Evolutionary conservation across 2,888 invertebrate genomes (phyloP), one percentile per base, ranked within the genome.

Genomic region (Drosophila testacea): DNA sequence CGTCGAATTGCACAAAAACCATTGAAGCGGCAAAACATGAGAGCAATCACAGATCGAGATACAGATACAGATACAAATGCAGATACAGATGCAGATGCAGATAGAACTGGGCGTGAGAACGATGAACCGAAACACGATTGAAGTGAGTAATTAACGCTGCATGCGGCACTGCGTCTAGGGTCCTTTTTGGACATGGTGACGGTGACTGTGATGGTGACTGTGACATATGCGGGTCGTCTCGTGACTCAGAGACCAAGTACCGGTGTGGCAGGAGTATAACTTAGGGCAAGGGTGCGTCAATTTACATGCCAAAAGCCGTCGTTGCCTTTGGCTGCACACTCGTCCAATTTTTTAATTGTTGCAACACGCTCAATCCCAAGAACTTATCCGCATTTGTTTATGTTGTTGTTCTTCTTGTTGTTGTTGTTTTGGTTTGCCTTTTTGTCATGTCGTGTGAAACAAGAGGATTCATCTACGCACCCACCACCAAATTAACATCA

Each of bases 61-160:
- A 48, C 62, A 68, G 68, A 57, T 73, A 54, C 59, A 78, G 66
- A 78, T 75, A 59, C 68, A 78, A 64, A 78, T 75, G 55, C 71
- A 44, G 36, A 34, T 44, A 34, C 34, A 70, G 48, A 72, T 77
- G 69, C 34, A 70, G 48, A 72, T 77, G 69, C 73, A 74, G 67
- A 79, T 81, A 77, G 54, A 75, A 65, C 73, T 73, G 77, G 77
- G 80, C 80, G 80, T 80, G 80, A 77, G 77, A 79, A 78, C 66
- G 52, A 59, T 11, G 56, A 67, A 51, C 32, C 48, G 62, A 61
- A 69, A 44, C 63, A 55, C 81, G 75, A 81, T 56, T 79, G 83
- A 87, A 86, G 85, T 84, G 81, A 85, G 85, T 85, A 85, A 85
- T 85, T 85, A 85, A 85, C 85, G 81, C 88, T 76, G 88, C 88